phyloP scores from a whole-genome alignment of 1,140 invertebrate species.

The Lordiphosa collinella region DNA sequence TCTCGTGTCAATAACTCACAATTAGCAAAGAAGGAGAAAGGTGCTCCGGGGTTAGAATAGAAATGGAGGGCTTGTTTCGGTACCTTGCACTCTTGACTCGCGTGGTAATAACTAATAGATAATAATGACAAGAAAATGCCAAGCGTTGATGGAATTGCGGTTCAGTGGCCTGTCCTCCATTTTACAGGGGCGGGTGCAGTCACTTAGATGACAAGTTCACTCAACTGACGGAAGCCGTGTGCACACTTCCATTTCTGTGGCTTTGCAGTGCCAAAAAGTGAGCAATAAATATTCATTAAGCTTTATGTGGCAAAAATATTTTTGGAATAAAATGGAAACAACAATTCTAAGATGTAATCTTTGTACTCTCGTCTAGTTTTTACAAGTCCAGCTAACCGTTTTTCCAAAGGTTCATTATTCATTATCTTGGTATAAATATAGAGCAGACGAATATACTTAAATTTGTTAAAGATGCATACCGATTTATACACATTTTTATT shows the following conservation, averaged over 20 bases:
- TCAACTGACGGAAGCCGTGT: conserved; percentile 2
- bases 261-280: conserved; percentile 23
- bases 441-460: no score
- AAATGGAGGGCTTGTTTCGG: conserved; percentile 10
- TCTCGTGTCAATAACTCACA: conserved; percentile 60
- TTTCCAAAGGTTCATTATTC: no score
- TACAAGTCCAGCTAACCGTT: no score
- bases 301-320: neutral
- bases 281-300: conserved; percentile 32
- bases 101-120: conserved; percentile 50
- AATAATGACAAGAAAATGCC: conserved; percentile 50
- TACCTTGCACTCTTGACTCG: conserved; percentile 3
- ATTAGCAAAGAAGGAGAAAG: conserved; percentile 32
- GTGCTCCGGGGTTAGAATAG: neutral
- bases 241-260: neutral
- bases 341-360: no score
- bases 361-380: no score
- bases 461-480: no score
- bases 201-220: conserved; percentile 24
- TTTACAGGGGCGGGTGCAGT: no score
- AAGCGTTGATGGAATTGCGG: conserved; percentile 25
- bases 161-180: conserved; percentile 17
- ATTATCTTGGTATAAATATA: no score
- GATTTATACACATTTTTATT: no score
- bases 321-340: no score